Conservation (phyloP, 2,113 vertebrate species). For the Felis chaus region DNA sequence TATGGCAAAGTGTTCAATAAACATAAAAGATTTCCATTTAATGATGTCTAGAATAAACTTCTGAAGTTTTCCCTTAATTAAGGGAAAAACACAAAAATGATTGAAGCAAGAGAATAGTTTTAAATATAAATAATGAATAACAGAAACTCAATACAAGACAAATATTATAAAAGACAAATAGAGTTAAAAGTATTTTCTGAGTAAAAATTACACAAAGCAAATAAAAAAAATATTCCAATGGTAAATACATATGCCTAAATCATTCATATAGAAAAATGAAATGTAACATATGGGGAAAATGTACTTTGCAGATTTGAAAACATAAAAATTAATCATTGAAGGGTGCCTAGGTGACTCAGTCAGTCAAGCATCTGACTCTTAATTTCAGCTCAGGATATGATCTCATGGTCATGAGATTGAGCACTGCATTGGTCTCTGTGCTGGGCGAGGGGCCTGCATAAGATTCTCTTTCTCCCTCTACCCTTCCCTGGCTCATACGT, state of each 20-base stretch:
- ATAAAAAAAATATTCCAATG: background rate
- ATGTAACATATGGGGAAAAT: background rate
- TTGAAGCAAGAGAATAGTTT: background rate
- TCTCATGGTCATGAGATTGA: too few relatives aligned
- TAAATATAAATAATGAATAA: background rate
- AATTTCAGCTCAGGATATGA: too few relatives aligned
- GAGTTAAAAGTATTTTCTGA: background rate
- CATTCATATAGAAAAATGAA: background rate
- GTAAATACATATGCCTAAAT: background rate
- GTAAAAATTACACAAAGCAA: background rate
- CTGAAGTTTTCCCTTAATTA: background rate
- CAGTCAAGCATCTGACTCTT: too few relatives aligned
- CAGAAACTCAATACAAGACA: background rate
- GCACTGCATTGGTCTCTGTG: too few relatives aligned
- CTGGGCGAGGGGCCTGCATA: too few relatives aligned
- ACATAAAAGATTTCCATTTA: background rate
- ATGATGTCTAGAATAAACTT: background rate
- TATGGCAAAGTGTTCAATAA: background rate
- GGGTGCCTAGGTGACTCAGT: too few relatives aligned
- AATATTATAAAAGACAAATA: background rate
- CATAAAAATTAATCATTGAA: background rate
- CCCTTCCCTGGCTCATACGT: too few relatives aligned
- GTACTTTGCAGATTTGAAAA: background rate
- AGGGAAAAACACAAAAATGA: background rate
- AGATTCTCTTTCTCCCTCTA: too few relatives aligned